These are phyloP conservation scores for Pristionchus japonicus DNA, from an alignment of 2,888 invertebrate genomes.

Conservation along the genomic window DNA sequence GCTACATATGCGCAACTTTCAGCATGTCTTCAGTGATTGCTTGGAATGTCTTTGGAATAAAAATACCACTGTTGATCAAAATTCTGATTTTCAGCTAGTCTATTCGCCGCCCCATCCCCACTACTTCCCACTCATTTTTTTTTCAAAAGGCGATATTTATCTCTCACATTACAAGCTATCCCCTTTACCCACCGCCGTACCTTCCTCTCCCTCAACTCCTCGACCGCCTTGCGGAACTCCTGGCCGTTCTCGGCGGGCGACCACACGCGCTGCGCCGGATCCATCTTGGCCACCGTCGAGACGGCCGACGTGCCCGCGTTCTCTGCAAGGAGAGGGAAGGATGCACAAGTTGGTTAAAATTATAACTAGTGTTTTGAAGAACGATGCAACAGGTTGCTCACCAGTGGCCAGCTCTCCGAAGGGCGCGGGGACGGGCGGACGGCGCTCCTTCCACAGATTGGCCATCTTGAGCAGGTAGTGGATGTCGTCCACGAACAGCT, in stretches of 20 bases:
- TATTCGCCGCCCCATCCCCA: not conserved
- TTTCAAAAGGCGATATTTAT: too few species aligned
- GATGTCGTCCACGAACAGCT: constrained; percentile 93
- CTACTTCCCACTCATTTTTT: too few species aligned
- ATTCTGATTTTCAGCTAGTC: too few species aligned
- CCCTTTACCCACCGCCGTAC: constrained; percentile 66
- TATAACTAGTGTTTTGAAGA: not conserved
- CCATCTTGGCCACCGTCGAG: constrained; percentile 1
- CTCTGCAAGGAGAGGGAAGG: not conserved
- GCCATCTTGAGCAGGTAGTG: constrained; percentile 93
- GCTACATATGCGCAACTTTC: too few species aligned
- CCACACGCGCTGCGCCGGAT: constrained; percentile 33
- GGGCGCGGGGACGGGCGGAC: constrained; percentile 85
- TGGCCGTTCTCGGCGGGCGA: constrained; percentile 69
- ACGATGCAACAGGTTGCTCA: too few species aligned
- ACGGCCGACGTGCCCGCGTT: not conserved
- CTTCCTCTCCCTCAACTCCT: constrained; percentile 52
- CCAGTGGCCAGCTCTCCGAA: constrained; percentile 78
- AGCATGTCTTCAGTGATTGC: too few species aligned
- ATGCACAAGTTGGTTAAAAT: too few species aligned
- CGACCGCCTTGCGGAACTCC: constrained; percentile 77
- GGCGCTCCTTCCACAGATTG: constrained; percentile 92
- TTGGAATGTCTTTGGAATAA: too few species aligned
- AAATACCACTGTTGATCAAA: too few species aligned
- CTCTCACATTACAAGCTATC: not conserved